A percentile compares a stretch with the other conserved stretches of the same genome.
Evolutionary conservation across 2,888 invertebrate species (phyloP).

Genomic region (Disparrhopalites patrizii): DNA sequence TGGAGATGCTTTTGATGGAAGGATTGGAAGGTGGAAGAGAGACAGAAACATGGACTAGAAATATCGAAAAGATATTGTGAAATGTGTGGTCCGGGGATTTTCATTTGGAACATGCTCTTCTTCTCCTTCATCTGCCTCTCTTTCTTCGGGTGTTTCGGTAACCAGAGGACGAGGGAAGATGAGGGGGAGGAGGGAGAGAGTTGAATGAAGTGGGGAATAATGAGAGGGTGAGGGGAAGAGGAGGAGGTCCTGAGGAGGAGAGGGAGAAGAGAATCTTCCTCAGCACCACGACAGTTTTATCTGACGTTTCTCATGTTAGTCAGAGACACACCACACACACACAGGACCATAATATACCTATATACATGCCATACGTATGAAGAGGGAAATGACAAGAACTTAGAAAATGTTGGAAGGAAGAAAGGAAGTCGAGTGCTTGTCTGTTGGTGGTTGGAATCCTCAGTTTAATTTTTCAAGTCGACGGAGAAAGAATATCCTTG

Average conservation of each 20-base stretch:
- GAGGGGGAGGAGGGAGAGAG: not conserved
- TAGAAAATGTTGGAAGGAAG: slow-evolving; percentile 14
- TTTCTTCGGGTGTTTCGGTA: not conserved
- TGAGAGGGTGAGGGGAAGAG: not conserved
- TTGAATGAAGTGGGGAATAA: slow-evolving; percentile 7
- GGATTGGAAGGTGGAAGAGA: not conserved
- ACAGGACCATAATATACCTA: too few relatives aligned
- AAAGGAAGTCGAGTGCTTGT: slow-evolving; percentile 27
- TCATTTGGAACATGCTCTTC: too few relatives aligned
- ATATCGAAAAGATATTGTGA: slow-evolving; percentile 13
- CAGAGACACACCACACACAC: too few relatives aligned
- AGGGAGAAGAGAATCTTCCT: not conserved
- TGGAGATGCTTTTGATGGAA: too few relatives aligned
- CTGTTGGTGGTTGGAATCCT: slow-evolving; percentile 28
- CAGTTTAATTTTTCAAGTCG: slow-evolving; percentile 35
- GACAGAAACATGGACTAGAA: too few relatives aligned
- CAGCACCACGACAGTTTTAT: slow-evolving; percentile 5
- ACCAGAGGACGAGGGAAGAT: not conserved
- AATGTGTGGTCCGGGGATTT: not conserved
- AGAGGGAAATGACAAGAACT: not conserved
- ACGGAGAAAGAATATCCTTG: slow-evolving; percentile 32
- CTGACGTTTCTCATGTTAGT: slow-evolving; percentile 11
- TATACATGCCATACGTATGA: too few relatives aligned
- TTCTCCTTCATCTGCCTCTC: not conserved
- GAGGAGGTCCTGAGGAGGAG: not conserved